Evolutionary conservation across 1,140 invertebrate genomes (phyloP).

Genomic region (Conus betulinus): DNA sequence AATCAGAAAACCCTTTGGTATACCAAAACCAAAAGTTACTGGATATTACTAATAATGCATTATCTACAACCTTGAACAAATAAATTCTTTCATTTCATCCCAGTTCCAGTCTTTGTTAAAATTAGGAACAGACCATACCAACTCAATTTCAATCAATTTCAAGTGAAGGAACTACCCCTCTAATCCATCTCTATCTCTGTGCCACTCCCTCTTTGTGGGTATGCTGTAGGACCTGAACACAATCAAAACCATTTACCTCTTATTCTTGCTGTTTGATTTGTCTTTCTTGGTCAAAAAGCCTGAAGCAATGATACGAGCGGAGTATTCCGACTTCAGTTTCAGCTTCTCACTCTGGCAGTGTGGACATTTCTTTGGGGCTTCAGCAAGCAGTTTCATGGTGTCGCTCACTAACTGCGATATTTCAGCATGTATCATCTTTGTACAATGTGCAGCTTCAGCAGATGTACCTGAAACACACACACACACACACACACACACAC

Average conservation of each 20-base stretch:
- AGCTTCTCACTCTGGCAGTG: background rate
- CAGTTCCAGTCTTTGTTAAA: no score
- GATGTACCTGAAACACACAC: background rate
- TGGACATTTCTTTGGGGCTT: constrained; percentile 13
- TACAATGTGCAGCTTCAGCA: background rate
- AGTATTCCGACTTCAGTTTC: constrained; percentile 5
- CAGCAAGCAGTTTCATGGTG: constrained; percentile 6
- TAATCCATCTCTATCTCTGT: no score
- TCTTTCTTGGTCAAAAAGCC: background rate
- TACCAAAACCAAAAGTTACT: no score
- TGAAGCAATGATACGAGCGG: background rate
- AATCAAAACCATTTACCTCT: background rate
- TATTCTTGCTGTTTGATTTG: background rate
- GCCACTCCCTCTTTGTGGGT: no score
- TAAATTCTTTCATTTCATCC: no score
- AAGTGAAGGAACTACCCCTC: no score
- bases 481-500: background rate
- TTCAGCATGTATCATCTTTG: constrained; percentile 27
- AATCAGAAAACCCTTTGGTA: no score
- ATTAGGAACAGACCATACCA: no score
- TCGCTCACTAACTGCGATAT: constrained; percentile 6
- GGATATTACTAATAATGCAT: no score
- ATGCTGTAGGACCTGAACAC: no score
- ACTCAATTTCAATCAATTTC: no score
- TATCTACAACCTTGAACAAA: no score